Percentiles rank a stretch among this genome's conserved stretches.
phyloP scores from a whole-genome alignment of 2,113 vertebrate species.

The Salvelinus fontinalis region DNA sequence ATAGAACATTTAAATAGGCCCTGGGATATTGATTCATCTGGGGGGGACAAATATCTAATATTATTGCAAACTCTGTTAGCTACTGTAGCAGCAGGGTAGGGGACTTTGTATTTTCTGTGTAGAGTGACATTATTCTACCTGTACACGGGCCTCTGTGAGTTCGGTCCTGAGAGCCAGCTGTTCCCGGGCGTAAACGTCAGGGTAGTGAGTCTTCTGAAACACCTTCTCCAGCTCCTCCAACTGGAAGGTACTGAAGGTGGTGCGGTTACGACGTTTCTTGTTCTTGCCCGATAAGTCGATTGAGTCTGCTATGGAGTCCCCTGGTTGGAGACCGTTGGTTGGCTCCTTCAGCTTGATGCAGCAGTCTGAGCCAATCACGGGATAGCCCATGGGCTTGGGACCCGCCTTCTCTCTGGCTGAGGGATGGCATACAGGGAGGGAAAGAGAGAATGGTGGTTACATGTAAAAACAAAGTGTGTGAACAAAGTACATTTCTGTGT shows the following conservation, averaged over 20 bases:
- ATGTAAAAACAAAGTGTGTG: conserved; percentile 62
- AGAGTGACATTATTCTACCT: conserved; percentile 69
- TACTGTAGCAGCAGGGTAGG: neutral
- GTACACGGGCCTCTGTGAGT: conserved; percentile 90
- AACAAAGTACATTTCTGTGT: no score
- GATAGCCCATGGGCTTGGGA: conserved; percentile 77
- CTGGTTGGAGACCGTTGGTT: conserved; percentile 42
- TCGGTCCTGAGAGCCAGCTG: conserved; percentile 89
- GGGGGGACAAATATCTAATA: no score
- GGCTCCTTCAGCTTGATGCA: conserved; percentile 69
- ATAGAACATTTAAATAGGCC: no score
- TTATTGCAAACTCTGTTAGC: neutral
- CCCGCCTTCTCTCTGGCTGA: conserved; percentile 77
- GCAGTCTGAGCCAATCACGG: conserved; percentile 73
- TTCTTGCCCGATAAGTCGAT: conserved; percentile 81
- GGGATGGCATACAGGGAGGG: conserved; percentile 17
- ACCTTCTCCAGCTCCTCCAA: conserved; percentile 94
- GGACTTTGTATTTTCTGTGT: neutral
- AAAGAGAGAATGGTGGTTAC: conserved; percentile 30
- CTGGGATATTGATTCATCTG: no score
- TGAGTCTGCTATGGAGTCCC: conserved; percentile 76
- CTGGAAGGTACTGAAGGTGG: conserved; percentile 93
- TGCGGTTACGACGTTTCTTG: conserved; percentile 92
- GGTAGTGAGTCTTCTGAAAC: conserved; percentile 94
- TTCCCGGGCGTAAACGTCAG: conserved; percentile 88